phyloP scores from a whole-genome alignment of 2,888 invertebrate genomes.

The Drosophila picticornis region DNA sequence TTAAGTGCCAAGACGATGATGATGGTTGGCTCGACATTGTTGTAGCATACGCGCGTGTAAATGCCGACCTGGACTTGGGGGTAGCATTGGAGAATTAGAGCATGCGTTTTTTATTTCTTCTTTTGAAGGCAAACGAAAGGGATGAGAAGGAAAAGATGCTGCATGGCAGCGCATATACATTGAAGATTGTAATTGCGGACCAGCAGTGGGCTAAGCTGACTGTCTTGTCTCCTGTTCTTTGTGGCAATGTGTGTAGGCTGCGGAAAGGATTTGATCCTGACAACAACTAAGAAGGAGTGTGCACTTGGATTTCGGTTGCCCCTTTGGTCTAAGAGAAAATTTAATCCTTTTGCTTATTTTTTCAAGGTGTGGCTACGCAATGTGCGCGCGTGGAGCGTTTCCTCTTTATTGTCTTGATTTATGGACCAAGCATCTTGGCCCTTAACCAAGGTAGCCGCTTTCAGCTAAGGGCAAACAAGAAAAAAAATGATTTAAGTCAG shows the following conservation, averaged over 20 bases:
- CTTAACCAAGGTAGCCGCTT: slow-evolving; percentile 45
- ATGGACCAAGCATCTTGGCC: slow-evolving; percentile 48
- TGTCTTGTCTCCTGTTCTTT: slow-evolving; percentile 54
- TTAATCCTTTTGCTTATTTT: slow-evolving; percentile 80
- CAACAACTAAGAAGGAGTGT: slow-evolving; percentile 61
- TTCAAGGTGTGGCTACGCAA: slow-evolving; percentile 79
- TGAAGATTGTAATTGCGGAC: slow-evolving; percentile 28
- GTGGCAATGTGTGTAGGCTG: slow-evolving; percentile 66
- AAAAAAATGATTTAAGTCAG: slow-evolving; percentile 70
- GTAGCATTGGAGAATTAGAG: slow-evolving; percentile 45
- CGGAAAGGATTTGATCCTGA: slow-evolving; percentile 58
- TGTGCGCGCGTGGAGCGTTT: slow-evolving; percentile 51
- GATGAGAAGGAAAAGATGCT: slow-evolving; percentile 42
- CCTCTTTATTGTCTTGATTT: slow-evolving; percentile 68
- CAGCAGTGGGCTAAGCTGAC: slow-evolving; percentile 17
- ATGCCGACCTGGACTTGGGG: slow-evolving; percentile 5
- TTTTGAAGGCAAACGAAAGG: slow-evolving; percentile 29
- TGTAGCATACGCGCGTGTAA: slow-evolving; percentile 43
- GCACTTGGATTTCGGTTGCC: slow-evolving; percentile 43
- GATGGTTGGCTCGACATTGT: slow-evolving; percentile 36
- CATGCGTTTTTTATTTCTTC: slow-evolving; percentile 29
- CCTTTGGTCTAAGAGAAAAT: slow-evolving; percentile 40
- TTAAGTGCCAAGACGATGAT: slow-evolving; percentile 50
- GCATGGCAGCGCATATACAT: slow-evolving; percentile 59
- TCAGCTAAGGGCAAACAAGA: slow-evolving; percentile 19